Evolutionary conservation across 2,113 vertebrate genomes (phyloP).

Genomic region (Spilogale gracilis): DNA sequence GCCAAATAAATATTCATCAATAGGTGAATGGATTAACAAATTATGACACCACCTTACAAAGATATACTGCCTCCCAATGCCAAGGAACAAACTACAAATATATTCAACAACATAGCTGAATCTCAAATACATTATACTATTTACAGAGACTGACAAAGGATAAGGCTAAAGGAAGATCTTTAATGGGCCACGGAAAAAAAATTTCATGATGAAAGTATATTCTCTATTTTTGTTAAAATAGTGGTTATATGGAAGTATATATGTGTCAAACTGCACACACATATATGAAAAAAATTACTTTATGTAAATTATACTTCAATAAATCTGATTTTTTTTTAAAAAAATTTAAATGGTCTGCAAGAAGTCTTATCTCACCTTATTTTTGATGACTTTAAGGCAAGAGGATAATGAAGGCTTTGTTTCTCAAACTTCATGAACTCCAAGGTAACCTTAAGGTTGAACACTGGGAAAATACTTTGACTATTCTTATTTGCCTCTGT

Average conservation of each 20-base stretch:
- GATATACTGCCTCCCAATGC: not conserved
- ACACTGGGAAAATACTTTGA: conserved; percentile 68
- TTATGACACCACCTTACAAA: not conserved
- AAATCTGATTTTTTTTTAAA: not conserved
- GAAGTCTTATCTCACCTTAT: not conserved
- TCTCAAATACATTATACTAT: not conserved
- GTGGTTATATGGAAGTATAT: not conserved
- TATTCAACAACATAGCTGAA: not conserved
- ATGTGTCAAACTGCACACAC: not conserved
- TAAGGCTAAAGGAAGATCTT: not conserved
- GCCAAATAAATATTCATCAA: not conserved
- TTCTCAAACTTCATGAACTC: not conserved
- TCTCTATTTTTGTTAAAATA: not conserved
- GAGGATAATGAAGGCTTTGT: conserved; percentile 28
- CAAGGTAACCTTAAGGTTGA: conserved; percentile 57
- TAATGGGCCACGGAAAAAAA: too few relatives aligned
- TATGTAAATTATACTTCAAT: not conserved
- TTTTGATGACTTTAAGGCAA: conserved; percentile 3
- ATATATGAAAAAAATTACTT: not conserved
- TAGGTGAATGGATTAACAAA: not conserved
- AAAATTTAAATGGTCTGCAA: not conserved
- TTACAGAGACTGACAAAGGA: not conserved
- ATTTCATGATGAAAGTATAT: not conserved
- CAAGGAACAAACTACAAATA: not conserved
- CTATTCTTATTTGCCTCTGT: conserved; percentile 40